Evolutionary conservation across 2,888 invertebrate species (phyloP).

Genomic region (Dichetophora obliterata): DNA sequence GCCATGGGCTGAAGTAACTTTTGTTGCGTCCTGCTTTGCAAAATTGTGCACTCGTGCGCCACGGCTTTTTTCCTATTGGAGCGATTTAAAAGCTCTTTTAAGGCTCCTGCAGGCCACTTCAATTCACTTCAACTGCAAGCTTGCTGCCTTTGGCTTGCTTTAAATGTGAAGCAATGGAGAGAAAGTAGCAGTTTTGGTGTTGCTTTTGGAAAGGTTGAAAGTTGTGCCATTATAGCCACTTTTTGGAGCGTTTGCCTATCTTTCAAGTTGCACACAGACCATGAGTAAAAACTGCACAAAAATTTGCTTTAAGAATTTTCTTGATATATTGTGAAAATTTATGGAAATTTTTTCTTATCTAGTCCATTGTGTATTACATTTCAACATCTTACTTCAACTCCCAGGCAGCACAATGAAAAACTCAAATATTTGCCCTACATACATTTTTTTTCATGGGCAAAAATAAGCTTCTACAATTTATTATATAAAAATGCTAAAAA

Average conservation of each 20-base stretch:
- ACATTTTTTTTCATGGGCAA: too few relatives aligned
- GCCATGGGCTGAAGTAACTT: neutral
- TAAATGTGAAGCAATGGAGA: neutral
- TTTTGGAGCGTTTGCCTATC: neutral
- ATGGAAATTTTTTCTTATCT: too few relatives aligned
- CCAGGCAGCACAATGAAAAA: too few relatives aligned
- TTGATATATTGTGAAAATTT: too few relatives aligned
- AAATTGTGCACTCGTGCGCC: slow-evolving; percentile 24
- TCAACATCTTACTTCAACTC: too few relatives aligned
- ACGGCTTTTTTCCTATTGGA: neutral
- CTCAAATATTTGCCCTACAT: too few relatives aligned
- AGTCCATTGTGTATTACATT: too few relatives aligned
- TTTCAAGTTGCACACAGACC: too few relatives aligned
- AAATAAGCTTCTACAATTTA: too few relatives aligned
- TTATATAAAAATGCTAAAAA: too few relatives aligned
- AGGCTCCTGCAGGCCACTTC: neutral
- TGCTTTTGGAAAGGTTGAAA: neutral
- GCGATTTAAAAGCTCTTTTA: neutral
- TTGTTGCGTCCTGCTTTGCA: neutral
- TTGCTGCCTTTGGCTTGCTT: neutral
- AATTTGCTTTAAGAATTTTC: too few relatives aligned
- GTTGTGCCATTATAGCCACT: neutral
- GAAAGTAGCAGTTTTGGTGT: neutral
- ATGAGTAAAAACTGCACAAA: too few relatives aligned
- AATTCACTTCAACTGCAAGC: neutral